Conservation (phyloP, 2,888 invertebrate genomes). For the Keiferia lycopersicella region DNA sequence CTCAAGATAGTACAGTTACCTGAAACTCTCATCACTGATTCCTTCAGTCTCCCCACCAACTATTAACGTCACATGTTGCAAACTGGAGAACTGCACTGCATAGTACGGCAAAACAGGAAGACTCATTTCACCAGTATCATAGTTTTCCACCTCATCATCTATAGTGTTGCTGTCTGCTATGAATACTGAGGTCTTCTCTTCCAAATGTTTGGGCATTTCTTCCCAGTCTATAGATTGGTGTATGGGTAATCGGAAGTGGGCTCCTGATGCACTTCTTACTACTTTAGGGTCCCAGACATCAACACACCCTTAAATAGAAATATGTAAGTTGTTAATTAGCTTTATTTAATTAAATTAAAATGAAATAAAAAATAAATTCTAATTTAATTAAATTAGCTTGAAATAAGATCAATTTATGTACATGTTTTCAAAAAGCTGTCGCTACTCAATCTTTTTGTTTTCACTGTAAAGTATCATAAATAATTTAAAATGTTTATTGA, state of each 20-base stretch:
- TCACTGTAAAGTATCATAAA: no score
- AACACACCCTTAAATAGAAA: constrained; percentile 85
- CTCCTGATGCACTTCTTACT: constrained; percentile 90
- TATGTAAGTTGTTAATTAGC: neutral
- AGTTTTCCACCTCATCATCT: constrained; percentile 37
- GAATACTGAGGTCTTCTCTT: constrained; percentile 77
- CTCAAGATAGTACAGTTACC: constrained; percentile 50
- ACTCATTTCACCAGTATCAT: constrained; percentile 32
- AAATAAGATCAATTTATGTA: no score
- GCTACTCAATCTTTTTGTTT: no score
- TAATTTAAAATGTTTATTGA: no score
- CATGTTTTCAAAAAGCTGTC: no score
- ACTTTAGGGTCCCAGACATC: constrained; percentile 96
- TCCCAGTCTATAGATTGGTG: constrained; percentile 84
- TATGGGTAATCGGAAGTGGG: constrained; percentile 90
- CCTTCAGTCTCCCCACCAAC: constrained; percentile 96
- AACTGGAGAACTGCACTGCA: constrained; percentile 77
- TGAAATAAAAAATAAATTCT: neutral
- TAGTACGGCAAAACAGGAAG: constrained; percentile 84
- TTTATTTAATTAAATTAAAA: neutral
- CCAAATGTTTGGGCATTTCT: constrained; percentile 75
- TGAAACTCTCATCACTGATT: constrained; percentile 87
- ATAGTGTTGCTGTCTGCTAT: constrained; percentile 85
- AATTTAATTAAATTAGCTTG: no score
- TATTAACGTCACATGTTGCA: constrained; percentile 84